Conservation (phyloP, 2,888 invertebrate genomes). For the Dryobota labecula region DNA sequence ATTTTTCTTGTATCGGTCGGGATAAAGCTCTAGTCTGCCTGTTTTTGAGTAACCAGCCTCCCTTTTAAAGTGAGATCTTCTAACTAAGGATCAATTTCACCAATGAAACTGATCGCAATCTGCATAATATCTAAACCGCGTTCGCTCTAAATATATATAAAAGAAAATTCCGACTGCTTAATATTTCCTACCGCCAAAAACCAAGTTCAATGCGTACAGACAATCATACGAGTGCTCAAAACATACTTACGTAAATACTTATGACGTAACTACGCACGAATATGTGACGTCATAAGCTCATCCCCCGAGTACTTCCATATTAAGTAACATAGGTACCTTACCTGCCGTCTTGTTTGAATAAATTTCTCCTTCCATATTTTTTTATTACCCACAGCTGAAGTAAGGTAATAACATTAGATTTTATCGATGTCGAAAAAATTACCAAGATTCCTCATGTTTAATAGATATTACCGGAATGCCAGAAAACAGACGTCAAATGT, state of each 20-base stretch:
- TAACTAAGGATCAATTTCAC: no score
- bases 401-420: constrained; percentile 68
- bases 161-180: neutral
- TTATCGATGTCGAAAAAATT: constrained; percentile 67
- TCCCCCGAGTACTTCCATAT: constrained; percentile 30
- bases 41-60: neutral
- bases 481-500: constrained; percentile 40
- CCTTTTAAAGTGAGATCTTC: neutral
- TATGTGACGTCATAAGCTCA: constrained; percentile 50
- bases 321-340: constrained; percentile 46
- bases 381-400: constrained; percentile 64
- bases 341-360: constrained; percentile 60
- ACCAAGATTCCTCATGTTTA: constrained; percentile 53
- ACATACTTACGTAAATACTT: constrained; percentile 32
- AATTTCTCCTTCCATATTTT: constrained; percentile 63
- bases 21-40: neutral
- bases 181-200: constrained; percentile 4
- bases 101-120: no score
- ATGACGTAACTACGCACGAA: constrained; percentile 31
- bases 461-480: constrained; percentile 46
- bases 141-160: no score
- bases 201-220: constrained; percentile 3
- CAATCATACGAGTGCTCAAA: constrained; percentile 40
- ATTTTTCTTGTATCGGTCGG: neutral
- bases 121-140: no score